Evolutionary conservation across 2,113 vertebrate genomes (phyloP), one percentile per base, ranked within the genome.

Genomic region (Rana temporaria): DNA sequence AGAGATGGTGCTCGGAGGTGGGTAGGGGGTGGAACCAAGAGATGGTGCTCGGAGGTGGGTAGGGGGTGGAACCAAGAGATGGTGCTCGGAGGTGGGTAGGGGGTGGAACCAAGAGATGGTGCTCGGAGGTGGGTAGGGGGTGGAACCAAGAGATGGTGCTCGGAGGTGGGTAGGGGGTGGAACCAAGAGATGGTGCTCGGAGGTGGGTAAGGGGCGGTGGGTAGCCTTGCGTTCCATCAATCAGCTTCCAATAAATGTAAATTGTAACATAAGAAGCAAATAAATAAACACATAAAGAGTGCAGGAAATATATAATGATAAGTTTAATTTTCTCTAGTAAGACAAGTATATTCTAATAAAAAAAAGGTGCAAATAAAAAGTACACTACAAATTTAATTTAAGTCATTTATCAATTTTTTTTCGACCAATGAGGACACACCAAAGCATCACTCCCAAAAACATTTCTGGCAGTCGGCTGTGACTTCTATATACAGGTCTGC

Each of bases 311-410:
- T 77, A 88, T 88, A 30, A 30, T 87, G 94, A 94, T 93, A 93
- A 90, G 88, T 86, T 77, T 78, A 82, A 86, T 88, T 86, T 66
- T 71, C 83, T 90, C 93, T 92, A 94, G 92, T 94, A 91, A 92
- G 89, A 92, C 89, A 48, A 91, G 89, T 91, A 91, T 92, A 92
- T 93, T 93, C 90, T 93, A 93, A 92, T 88, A 92, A 93, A 48
- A 71, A 93, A 87, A 92, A 90, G 42, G 90, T 95, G 89, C 86
- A 86, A 88, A 89, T 90, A 84, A 89, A 92, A 92, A 92, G 88
- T 84, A 87, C 86, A 80, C 90, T 90, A 91, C 88, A 81, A 84
- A 88, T 86, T 93, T 91, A 92, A 91, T 87, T 87, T 88, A 90
- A 89, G 87, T 92, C 88, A 85, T 82, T 85, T 91, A 87, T 85